Evolutionary conservation across 2,797 vertebrate species (phyloP), one percentile per base, ranked within the genome.

Genomic region (Periophthalmus magnuspinnatus): DNA sequence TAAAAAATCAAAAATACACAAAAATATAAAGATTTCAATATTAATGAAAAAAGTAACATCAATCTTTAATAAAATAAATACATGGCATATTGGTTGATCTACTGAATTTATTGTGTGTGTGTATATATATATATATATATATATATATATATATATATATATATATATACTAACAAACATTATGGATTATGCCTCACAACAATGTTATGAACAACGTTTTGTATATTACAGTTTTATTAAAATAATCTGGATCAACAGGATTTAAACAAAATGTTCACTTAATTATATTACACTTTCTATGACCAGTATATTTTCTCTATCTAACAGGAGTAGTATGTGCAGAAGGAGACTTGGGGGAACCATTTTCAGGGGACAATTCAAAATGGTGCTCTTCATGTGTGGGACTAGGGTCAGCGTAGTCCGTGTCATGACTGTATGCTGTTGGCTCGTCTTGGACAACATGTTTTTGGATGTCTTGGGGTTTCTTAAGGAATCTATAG

Each of bases 401-500:
- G 5, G 77, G 84, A 74, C 80, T 87, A 64, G 41, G 63, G 52
- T 86, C 80, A 7, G 65, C 21, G 62, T 72, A 79, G 66, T 77
- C 61, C 22, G 9, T 14, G 3, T 91, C 81, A 11, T 76, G 81
- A 0, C 80, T 81, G 61, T 88, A 83, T 7, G 92, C 91, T 3
- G 91, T 92, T 0, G 78, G 84, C 67, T 93, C 89, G 1, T 80
- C 69, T 11, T 82, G 83, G n/a, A 94, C 94, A 5, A 72, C 52
- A 69, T 90, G 88, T 59, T 86, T 93, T 67, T 77, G 75, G 66
- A 88, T 89, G 79, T 94, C 93, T 32, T 89, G 88, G 0, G 96
- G 96, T 1, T 89, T 94, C 90, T 96, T 97, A 71, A 97, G 84
- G 89, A 97, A 97, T 73, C 96, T 97, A 80, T 67, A 0, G n/a